A percentile compares a stretch with the other conserved stretches of the same genome.
Conservation (phyloP, 2,797 vertebrate species). For the Myotis myotis region DNA sequence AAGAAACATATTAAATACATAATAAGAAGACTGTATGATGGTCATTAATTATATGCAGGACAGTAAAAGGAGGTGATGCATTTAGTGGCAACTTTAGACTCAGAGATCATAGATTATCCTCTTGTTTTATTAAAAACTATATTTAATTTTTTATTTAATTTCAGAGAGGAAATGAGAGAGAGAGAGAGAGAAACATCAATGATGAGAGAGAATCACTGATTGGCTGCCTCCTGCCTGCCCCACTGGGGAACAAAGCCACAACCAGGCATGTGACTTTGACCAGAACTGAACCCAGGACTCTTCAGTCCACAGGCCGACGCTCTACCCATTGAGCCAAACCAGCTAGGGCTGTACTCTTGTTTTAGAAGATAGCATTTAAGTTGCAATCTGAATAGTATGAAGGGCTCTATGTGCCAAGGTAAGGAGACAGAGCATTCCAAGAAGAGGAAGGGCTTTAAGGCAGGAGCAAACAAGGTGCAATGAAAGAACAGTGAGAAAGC, state of each 20-base stretch:
- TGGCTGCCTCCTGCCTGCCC: no score
- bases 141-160: no score
- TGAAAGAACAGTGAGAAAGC: background rate
- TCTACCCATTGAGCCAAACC: no score
- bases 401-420: rapidly evolving
- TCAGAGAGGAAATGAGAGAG: no score
- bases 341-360: background rate
- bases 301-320: no score
- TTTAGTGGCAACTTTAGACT: background rate
- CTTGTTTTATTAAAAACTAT: background rate
- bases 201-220: no score
- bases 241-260: no score
- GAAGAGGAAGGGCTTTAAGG: background rate
- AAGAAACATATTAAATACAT: background rate
- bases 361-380: background rate
- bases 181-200: no score
- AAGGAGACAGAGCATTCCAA: background rate
- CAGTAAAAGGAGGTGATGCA: background rate
- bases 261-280: no score
- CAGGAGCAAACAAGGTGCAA: background rate
- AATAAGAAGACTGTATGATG: background rate
- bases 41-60: background rate
- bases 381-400: background rate
- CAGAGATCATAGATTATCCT: background rate
- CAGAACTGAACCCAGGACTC: no score